Evolutionary conservation across 2,888 invertebrate species (phyloP).

Genomic region (Tridacna gigas): DNA sequence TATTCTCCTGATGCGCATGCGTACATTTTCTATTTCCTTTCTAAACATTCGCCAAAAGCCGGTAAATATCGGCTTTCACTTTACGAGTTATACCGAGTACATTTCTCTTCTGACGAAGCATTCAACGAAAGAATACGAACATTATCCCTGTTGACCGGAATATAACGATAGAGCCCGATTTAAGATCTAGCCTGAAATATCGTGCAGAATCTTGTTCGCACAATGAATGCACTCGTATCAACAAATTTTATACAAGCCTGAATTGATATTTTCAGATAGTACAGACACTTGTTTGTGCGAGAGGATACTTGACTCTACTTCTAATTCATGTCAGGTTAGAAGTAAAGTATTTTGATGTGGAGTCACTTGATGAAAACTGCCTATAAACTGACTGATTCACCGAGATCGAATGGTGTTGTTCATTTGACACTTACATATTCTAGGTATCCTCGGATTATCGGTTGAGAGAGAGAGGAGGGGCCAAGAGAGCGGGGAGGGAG

Average conservation of each 20-base stretch:
- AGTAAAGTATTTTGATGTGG: no score
- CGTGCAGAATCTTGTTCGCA: constrained; percentile 9
- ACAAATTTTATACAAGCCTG: background rate
- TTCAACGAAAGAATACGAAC: background rate
- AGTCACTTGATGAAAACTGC: no score
- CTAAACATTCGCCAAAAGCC: background rate
- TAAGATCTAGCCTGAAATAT: background rate
- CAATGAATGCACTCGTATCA: background rate
- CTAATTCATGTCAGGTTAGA: no score
- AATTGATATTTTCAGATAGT: background rate
- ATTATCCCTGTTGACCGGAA: background rate
- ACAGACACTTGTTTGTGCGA: background rate
- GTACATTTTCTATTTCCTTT: constrained; percentile 33
- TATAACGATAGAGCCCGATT: background rate
- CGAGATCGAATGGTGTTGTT: no score
- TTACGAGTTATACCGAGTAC: background rate
- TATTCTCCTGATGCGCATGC: constrained; percentile 54
- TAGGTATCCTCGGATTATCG: no score
- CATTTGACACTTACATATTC: no score
- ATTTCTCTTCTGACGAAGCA: background rate
- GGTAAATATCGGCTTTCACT: background rate
- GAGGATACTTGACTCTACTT: no score
- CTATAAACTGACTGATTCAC: no score
- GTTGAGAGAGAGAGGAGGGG: no score
- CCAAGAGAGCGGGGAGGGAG: no score